Evolutionary conservation across 2,113 vertebrate genomes (phyloP).

Genomic region (Tetrax tetrax): DNA sequence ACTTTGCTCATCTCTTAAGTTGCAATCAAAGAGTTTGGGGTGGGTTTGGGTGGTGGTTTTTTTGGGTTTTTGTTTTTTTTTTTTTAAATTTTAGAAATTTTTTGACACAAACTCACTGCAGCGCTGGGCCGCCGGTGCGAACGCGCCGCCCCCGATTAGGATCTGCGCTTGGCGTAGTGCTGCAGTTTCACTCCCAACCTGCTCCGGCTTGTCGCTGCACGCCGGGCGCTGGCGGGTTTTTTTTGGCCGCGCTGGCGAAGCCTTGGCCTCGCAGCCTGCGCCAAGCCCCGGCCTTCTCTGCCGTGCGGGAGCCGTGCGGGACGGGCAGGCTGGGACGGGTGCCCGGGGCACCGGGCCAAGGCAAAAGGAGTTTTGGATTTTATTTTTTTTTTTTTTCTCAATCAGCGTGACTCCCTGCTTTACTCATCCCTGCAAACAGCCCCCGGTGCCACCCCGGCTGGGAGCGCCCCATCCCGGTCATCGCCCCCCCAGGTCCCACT

Average conservation of each 20-base stretch:
- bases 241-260: neutral
- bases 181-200: slow-evolving; percentile 70
- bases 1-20: accelerated
- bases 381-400: neutral
- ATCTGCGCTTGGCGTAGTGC: slow-evolving; percentile 30
- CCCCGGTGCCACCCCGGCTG: neutral
- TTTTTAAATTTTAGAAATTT: no score
- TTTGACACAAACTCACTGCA: no score
- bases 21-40: neutral
- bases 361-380: neutral
- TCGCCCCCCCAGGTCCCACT: no score
- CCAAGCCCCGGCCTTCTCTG: neutral
- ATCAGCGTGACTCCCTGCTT: neutral
- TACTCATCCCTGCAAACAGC: neutral
- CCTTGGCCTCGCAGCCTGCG: neutral
- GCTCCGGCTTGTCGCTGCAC: slow-evolving; percentile 66
- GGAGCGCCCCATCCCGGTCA: neutral
- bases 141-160: slow-evolving; percentile 45
- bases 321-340: slow-evolving; percentile 5
- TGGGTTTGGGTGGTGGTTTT: no score
- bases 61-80: neutral
- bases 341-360: neutral
- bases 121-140: neutral
- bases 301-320: slow-evolving; percentile 1
- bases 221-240: slow-evolving; percentile 24